Evolutionary conservation across 2,888 invertebrate genomes (phyloP), one percentile per base, ranked within the genome.

Genomic region (Agrotis segetum): DNA sequence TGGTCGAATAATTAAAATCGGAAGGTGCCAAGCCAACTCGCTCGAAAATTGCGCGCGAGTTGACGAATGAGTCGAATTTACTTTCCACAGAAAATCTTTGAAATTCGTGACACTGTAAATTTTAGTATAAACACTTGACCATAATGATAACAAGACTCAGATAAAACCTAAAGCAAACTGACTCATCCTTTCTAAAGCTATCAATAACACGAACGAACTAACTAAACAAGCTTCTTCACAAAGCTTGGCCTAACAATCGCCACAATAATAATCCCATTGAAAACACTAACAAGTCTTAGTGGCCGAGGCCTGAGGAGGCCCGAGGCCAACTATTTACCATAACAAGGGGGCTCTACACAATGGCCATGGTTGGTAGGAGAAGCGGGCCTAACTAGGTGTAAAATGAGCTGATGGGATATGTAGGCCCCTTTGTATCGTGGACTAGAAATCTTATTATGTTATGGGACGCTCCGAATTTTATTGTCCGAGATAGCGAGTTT

Each of bases 371-470:
- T 74, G 72, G 86, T 78, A 78, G 82, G 84, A 88, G 88, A 88
- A 89, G 88, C 86, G 89, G 86, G 90, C 89, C 88, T 92, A 93
- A 94, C 94, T 91, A 93, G 90, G 93, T 94, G 94, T 94, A 92
- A 93, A 94, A 92, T 91, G 91, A 91, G 90, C 88, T 86, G 85
- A 82, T 70, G 63, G 77, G 84, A 77, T 79, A 75, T 85, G 85
- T 85, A 84, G 74, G 73, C 83, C 84, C 85, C 85, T 89, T 89
- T 89, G 88, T 88, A 71, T 74, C 60, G 60, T 66, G 67, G 60
- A 79, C 77, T 81, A 82, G 84, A 82, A 82, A 81, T 84, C 61
- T 75, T 82, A 78, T 83, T 85, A 74, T 66, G 64, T 67, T 78
- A 47, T 47, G 24, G 56, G 56, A 71, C 53, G 67, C 50, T 64